Conservation (phyloP, 2,797 vertebrate species). For the Erethizon dorsatum region DNA sequence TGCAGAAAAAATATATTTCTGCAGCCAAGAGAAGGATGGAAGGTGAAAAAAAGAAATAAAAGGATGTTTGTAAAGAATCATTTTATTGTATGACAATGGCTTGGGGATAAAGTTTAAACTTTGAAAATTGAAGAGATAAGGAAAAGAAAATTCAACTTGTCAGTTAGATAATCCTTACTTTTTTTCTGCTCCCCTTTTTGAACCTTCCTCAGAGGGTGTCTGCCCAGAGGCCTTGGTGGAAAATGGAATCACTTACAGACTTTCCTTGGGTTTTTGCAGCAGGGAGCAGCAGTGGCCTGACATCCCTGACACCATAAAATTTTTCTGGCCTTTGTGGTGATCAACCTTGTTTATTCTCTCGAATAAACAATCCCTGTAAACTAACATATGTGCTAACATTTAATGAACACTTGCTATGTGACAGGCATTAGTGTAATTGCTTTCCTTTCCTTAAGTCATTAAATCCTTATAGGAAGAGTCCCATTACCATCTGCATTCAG, state of each 20-base stretch:
- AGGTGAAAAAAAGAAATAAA: not conserved
- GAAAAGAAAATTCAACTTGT: not conserved
- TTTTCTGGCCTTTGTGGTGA: not conserved
- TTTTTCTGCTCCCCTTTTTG: not conserved
- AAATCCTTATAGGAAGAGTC: not conserved
- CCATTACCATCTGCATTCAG: not conserved
- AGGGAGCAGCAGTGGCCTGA: not conserved
- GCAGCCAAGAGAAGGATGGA: not conserved
- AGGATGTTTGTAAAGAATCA: not conserved
- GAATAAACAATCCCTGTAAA: not conserved
- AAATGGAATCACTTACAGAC: not conserved
- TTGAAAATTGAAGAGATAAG: conserved; percentile 15
- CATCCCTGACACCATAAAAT: not conserved
- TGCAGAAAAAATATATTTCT: not conserved
- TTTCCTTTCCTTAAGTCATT: not conserved
- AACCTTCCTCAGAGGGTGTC: not conserved
- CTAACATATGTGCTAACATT: not conserved
- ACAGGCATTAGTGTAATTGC: not conserved
- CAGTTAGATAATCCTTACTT: not conserved
- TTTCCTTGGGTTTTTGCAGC: not conserved
- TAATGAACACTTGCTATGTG: not conserved
- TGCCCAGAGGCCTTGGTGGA: not conserved
- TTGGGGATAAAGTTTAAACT: conserved; percentile 26
- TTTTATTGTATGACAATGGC: not conserved
- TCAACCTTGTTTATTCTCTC: not conserved